A percentile compares a stretch with the other conserved stretches of the same genome.
These are phyloP conservation scores for Sciurus niger DNA, from an alignment of 2,113 vertebrate species.

Conservation along the genomic window DNA sequence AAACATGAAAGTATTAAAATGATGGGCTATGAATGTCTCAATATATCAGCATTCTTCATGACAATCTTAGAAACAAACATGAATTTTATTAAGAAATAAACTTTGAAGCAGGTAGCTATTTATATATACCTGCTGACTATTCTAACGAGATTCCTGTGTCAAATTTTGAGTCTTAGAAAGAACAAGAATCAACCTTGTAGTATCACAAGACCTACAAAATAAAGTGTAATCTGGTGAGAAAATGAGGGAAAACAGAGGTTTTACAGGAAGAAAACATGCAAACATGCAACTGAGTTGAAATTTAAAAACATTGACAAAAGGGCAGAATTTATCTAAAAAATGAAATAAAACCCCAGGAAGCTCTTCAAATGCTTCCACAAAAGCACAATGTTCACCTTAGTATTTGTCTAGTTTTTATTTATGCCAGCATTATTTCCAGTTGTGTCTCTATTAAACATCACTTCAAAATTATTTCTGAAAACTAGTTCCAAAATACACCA, in stretches of 20 bases:
- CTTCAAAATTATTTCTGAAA: constrained; percentile 39
- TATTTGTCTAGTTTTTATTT: not conserved
- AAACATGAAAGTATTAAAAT: not conserved
- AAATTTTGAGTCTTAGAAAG: constrained; percentile 26
- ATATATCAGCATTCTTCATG: not conserved
- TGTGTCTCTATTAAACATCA: not conserved
- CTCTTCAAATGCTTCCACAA: not conserved
- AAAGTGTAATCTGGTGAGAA: not conserved
- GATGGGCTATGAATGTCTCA: not conserved
- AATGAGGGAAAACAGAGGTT: not conserved
- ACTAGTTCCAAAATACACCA: constrained; percentile 22
- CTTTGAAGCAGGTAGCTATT: not conserved
- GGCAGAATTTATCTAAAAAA: constrained; percentile 46
- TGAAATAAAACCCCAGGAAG: not conserved
- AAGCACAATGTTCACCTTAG: not conserved
- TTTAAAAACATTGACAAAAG: not conserved
- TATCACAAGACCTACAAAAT: not conserved
- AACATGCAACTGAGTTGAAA: not conserved
- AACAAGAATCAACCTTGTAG: not conserved
- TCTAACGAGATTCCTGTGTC: not conserved
- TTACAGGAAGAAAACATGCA: not conserved
- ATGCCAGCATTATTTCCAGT: not conserved
- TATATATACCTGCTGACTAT: not conserved
- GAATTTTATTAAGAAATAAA: not conserved
- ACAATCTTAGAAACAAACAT: not conserved